Conservation (phyloP, 2,113 vertebrate genomes). For the Cyprinus carpio region DNA sequence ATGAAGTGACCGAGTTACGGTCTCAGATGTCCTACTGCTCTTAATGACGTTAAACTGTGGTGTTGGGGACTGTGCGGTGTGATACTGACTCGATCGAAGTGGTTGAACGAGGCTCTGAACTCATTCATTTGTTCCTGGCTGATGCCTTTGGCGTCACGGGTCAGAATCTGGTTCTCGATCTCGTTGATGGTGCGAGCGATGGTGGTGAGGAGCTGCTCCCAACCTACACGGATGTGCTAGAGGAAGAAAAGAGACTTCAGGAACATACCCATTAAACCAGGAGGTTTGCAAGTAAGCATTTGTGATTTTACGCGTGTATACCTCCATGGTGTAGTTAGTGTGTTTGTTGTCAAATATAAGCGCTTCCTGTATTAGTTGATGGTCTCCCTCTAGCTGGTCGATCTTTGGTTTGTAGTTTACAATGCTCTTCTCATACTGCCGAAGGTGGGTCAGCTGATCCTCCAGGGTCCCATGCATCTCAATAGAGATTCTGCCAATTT, state of each 20-base stretch:
- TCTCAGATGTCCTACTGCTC: not conserved
- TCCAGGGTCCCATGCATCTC: constrained; percentile 99
- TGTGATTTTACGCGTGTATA: constrained; percentile 60
- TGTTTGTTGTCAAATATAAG: constrained; percentile 99
- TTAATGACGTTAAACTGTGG: constrained; percentile 14
- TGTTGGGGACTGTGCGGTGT: constrained; percentile 5
- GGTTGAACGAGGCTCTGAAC: constrained; percentile 98
- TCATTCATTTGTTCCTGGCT: constrained; percentile 98
- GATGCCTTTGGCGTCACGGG: constrained; percentile 98
- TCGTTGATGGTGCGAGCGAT: constrained; percentile 98
- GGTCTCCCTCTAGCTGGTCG: constrained; percentile 96
- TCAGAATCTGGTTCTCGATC: constrained; percentile 98
- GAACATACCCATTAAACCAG: not conserved
- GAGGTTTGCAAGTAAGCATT: not conserved
- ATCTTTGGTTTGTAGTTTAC: constrained; percentile 99
- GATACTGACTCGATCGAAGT: constrained; percentile 95
- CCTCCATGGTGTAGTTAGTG: constrained; percentile 99
- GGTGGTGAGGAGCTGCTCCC: constrained; percentile 98
- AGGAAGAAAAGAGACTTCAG: constrained; percentile 36
- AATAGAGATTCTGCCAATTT: constrained; percentile 97
- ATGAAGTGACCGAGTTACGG: not conserved
- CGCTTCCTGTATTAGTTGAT: constrained; percentile 96
- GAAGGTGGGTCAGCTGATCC: constrained; percentile 92
- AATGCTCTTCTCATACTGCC: constrained; percentile 98
- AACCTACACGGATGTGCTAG: constrained; percentile 97